phyloP scores from a whole-genome alignment of 2,888 invertebrate genomes.

The Tiliacea citrago region DNA sequence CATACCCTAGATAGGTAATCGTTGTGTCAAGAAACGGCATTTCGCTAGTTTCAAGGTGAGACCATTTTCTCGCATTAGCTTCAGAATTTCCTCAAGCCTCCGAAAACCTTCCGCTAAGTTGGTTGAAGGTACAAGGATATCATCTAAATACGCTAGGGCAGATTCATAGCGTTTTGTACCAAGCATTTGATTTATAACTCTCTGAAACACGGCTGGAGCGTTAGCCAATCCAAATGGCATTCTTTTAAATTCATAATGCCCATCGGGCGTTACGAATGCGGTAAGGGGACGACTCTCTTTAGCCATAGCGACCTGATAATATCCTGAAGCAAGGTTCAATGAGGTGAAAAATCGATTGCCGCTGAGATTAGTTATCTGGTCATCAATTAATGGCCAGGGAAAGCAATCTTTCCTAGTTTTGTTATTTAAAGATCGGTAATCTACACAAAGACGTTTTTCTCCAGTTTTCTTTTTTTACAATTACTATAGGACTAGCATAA shows the following conservation, averaged over 20 bases:
- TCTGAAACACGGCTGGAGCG: neutral
- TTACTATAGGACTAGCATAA: too few relatives aligned
- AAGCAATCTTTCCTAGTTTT: neutral
- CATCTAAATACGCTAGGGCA: conserved; percentile 10
- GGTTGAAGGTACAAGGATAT: neutral
- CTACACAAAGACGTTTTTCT: neutral
- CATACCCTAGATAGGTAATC: neutral
- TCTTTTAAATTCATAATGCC: neutral
- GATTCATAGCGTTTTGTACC: neutral
- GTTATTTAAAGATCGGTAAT: conserved; percentile 8
- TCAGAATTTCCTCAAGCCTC: neutral
- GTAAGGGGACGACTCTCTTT: neutral
- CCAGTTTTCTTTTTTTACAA: too few relatives aligned
- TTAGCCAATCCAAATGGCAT: neutral
- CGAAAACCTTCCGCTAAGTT: neutral
- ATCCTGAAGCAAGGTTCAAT: neutral
- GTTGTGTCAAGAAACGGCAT: neutral
- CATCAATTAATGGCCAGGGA: too few relatives aligned
- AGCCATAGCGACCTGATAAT: neutral
- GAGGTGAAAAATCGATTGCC: neutral
- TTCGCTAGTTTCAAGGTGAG: conserved; percentile 8
- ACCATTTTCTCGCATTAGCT: neutral
- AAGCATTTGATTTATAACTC: neutral
- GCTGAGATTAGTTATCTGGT: too few relatives aligned
- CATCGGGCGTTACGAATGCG: neutral